A percentile compares a stretch with the other conserved stretches of the same genome.
These are phyloP conservation scores for Furcifer pardalis DNA, from an alignment of 2,797 vertebrate species.

Conservation along the genomic window DNA sequence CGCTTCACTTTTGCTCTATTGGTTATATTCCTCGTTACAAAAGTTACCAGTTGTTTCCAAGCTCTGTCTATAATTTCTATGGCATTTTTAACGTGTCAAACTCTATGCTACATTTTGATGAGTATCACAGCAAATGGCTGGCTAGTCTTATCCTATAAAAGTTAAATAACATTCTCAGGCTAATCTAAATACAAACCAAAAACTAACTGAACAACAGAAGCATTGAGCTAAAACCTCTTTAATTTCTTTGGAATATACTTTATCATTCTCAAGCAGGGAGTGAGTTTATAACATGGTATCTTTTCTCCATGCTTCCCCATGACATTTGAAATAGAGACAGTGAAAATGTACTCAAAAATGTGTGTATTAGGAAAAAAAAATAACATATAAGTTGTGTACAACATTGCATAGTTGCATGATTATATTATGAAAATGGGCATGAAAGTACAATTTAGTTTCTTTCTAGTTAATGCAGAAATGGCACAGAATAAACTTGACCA, in stretches of 20 bases:
- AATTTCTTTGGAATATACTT: not conserved
- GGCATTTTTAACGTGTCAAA: slow-evolving; percentile 1
- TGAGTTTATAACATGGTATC: not conserved
- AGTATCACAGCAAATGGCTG: not conserved
- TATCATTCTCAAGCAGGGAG: not conserved
- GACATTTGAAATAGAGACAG: not conserved
- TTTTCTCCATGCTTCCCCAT: not conserved
- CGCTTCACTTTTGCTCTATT: too few relatives aligned
- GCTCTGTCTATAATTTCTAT: not conserved
- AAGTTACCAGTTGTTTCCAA: too few relatives aligned
- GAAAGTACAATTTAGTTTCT: too few relatives aligned
- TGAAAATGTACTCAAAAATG: not conserved
- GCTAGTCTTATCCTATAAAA: not conserved
- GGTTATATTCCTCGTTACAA: too few relatives aligned
- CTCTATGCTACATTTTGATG: not conserved
- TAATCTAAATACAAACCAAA: not conserved
- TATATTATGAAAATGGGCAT: too few relatives aligned
- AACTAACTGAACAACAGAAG: not conserved
- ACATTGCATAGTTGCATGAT: too few relatives aligned
- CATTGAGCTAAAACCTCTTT: not conserved
- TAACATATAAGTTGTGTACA: too few relatives aligned
- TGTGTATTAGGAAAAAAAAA: too few relatives aligned
- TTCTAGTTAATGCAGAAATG: too few relatives aligned
- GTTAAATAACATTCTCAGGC: not conserved
- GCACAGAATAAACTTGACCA: too few relatives aligned